A percentile compares a stretch with the other conserved stretches of the same genome.
Evolutionary conservation across 2,113 vertebrate species (phyloP).

Genomic region (Grallaria varia): DNA sequence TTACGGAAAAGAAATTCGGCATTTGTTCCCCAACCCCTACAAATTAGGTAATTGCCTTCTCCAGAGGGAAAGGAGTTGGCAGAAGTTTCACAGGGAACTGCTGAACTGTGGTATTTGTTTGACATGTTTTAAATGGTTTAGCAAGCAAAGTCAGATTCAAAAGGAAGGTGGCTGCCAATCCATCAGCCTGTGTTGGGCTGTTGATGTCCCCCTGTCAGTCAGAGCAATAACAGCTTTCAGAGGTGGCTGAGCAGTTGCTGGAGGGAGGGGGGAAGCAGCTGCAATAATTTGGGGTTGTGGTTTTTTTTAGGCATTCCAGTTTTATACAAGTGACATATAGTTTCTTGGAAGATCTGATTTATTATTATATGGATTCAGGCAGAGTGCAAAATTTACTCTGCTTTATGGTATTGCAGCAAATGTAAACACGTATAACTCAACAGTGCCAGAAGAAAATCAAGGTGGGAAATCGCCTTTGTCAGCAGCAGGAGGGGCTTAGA

Average conservation of each 20-base stretch:
- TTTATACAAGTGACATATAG: neutral
- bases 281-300: neutral
- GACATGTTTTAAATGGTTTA: conserved; percentile 5
- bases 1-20: neutral
- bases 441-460: neutral
- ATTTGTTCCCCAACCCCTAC: neutral
- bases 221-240: neutral
- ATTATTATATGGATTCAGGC: conserved; percentile 20
- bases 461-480: conserved; percentile 23
- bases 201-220: neutral
- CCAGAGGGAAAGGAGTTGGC: neutral
- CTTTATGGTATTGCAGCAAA: conserved; percentile 9
- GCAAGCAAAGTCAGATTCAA: neutral
- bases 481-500: neutral
- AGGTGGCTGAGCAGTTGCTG: neutral
- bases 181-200: neutral
- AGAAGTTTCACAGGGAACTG: neutral
- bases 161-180: neutral
- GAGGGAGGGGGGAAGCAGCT: neutral
- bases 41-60: conserved; percentile 34
- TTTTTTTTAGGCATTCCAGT: neutral
- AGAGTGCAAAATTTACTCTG: conserved; percentile 3
- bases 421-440: conserved; percentile 13
- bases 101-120: neutral
- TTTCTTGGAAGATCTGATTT: conserved; percentile 35